Evolutionary conservation across 2,888 invertebrate genomes (phyloP), one percentile per base, ranked within the genome.

Genomic region (Autographa pulchrina): DNA sequence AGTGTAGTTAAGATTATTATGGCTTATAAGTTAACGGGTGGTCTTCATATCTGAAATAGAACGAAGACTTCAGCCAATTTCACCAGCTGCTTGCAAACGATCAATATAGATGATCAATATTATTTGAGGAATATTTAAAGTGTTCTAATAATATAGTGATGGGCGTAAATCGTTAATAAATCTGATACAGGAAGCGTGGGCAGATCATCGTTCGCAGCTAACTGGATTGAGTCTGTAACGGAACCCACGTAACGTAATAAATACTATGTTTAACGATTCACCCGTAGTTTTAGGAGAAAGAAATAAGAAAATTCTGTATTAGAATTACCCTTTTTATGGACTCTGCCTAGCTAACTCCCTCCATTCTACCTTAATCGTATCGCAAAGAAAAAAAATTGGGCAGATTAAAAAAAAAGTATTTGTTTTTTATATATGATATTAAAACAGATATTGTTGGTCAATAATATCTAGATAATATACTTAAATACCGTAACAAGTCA

Each of bases 151-250:
- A 81, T 81, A 66, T 61, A 63, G 69, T 52, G 63, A 63, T 81
- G 68, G 78, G 78, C 80, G 78, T 74, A 72, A 80, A 80, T 70
- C 68, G 66, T 72, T 79, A 81, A 81, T 81, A 81, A 79, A 81
- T 81, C 74, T 79, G 73, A 79, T 79, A 68, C 69, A 81, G 81
- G 81, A 81, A 81, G 77, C 81, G 79, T 81, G 77, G 79, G 81
- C 62, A 43, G 79, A 74, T 73, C 76, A 74, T 63, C 78, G 74
- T 68, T 73, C 71, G 63, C 74, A 76, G 72, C 71, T 77, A 79
- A 77, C 77, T 70, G 80, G 75, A 81, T 69, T 71, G 59, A 31
- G 41, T 62, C 25, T 56, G 25, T 25, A 56, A 56, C 48, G 54
- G 54, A 56, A 20, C 54, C 54, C 54, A 56, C 54, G 54, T 56